phyloP scores from a whole-genome alignment of 2,797 vertebrate species.

The Melanotaenia pygmaea region DNA sequence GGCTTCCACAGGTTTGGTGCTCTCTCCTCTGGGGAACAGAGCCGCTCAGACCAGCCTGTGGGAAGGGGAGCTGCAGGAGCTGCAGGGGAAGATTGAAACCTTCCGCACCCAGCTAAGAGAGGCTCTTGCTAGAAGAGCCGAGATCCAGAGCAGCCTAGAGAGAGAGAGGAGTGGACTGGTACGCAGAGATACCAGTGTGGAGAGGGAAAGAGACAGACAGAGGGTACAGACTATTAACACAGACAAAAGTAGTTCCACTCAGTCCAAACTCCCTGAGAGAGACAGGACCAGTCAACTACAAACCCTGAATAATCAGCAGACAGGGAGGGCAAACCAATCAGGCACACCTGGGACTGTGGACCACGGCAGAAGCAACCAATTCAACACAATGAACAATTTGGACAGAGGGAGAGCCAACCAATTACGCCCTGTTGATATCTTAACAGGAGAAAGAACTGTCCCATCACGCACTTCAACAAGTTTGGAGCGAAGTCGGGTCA shows the following conservation, averaged over 20 bases:
- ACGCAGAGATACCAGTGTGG: conserved; percentile 72
- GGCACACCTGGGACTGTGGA: conserved; percentile 46
- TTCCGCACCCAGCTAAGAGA: conserved; percentile 85
- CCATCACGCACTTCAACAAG: conserved; percentile 70
- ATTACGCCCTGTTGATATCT: conserved; percentile 48
- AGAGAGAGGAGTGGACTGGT: conserved; percentile 70
- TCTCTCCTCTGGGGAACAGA: conserved; percentile 73
- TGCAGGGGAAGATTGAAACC: conserved; percentile 87
- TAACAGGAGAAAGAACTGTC: conserved; percentile 69
- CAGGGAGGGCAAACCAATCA: conserved; percentile 53
- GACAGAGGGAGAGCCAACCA: conserved; percentile 73
- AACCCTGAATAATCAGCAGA: conserved; percentile 76
- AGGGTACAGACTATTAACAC: conserved; percentile 76
- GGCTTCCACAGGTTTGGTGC: conserved; percentile 77
- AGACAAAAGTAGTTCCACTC: conserved; percentile 65
- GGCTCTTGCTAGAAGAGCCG: conserved; percentile 86
- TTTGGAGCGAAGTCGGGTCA: conserved; percentile 71
- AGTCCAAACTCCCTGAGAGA: conserved; percentile 67
- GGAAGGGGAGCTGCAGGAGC: conserved; percentile 86
- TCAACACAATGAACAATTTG: conserved; percentile 76
- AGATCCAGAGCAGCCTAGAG: conserved; percentile 87
- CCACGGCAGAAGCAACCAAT: conserved; percentile 53
- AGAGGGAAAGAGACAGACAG: conserved; percentile 72
- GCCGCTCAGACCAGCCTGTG: conserved; percentile 77
- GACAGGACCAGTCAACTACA: conserved; percentile 74